Percentiles rank a stretch among this genome's conserved stretches.
Evolutionary conservation across 2,113 vertebrate genomes (phyloP).

Genomic region (Ptyas mucosa): DNA sequence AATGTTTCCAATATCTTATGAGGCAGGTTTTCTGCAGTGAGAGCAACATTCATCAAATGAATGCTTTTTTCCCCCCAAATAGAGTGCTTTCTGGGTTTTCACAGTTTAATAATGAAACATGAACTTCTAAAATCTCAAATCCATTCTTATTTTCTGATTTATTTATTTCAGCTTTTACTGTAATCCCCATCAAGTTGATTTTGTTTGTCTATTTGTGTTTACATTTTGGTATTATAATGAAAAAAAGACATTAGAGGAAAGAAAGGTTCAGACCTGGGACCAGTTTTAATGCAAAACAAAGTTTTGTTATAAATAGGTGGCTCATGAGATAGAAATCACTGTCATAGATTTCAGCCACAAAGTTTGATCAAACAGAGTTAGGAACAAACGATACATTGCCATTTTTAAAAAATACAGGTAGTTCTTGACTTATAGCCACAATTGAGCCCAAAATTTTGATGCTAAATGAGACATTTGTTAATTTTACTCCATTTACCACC

Average conservation of each 20-base stretch:
- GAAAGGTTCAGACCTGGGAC: not conserved
- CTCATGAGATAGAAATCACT: not conserved
- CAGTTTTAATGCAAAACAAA: not conserved
- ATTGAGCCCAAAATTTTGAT: not conserved
- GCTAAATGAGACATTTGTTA: not conserved
- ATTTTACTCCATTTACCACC: not conserved
- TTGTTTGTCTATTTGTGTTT: not conserved
- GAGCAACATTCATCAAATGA: constrained; percentile 26
- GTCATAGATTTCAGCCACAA: not conserved
- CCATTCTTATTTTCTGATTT: not conserved
- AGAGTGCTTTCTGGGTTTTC: constrained; percentile 21
- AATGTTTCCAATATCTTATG: constrained; percentile 47
- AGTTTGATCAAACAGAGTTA: not conserved
- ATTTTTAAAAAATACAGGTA: not conserved
- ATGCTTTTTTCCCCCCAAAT: not conserved
- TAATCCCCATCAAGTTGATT: not conserved
- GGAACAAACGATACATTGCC: not conserved
- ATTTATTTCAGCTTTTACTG: not conserved
- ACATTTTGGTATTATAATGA: not conserved
- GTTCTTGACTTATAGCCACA: not conserved
- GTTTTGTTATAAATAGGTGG: not conserved
- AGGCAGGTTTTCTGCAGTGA: constrained; percentile 44
- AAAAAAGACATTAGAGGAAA: not conserved
- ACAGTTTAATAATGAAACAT: constrained; percentile 34
- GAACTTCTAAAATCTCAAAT: constrained; percentile 22